phyloP scores from a whole-genome alignment of 2,888 invertebrate genomes.

The Lampropteryx suffumata region DNA sequence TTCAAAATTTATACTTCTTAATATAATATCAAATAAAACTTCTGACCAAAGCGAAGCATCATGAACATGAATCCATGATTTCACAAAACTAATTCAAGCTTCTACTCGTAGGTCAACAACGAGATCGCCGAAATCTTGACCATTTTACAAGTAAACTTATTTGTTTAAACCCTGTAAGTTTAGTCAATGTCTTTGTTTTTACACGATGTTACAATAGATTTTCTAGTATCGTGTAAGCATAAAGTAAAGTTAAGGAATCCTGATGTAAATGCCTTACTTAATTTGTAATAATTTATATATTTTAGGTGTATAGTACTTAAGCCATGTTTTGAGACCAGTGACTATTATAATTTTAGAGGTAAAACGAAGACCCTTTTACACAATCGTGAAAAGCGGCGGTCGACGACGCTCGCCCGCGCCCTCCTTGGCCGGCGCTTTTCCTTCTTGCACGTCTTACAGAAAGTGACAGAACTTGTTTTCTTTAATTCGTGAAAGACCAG shows the following conservation, averaged over 20 bases:
- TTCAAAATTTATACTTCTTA: constrained; percentile 63
- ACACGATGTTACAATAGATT: constrained; percentile 69
- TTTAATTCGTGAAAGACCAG: constrained; percentile 61
- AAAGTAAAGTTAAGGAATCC: constrained; percentile 76
- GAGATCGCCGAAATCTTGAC: constrained; percentile 82
- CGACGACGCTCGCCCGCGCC: constrained; percentile 44
- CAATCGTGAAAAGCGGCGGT: constrained; percentile 62
- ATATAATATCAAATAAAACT: constrained; percentile 53
- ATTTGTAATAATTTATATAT: constrained; percentile 83
- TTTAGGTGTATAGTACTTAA: constrained; percentile 83
- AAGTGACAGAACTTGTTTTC: constrained; percentile 78
- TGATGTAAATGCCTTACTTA: constrained; percentile 83
- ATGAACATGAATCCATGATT: constrained; percentile 34
- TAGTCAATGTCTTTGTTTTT: constrained; percentile 79
- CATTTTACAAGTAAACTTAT: constrained; percentile 76
- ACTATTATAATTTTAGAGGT: constrained; percentile 81
- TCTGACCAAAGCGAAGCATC: constrained; percentile 71
- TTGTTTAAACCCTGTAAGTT: constrained; percentile 81
- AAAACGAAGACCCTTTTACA: constrained; percentile 63
- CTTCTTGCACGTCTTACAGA: constrained; percentile 67
- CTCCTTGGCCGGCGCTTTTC: constrained; percentile 72
- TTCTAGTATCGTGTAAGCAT: constrained; percentile 77
- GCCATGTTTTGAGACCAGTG: constrained; percentile 83
- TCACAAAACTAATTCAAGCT: constrained; percentile 51
- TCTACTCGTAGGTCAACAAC: constrained; percentile 67